Conservation (phyloP, 2,113 vertebrate genomes). For the Xenus cinereus region DNA sequence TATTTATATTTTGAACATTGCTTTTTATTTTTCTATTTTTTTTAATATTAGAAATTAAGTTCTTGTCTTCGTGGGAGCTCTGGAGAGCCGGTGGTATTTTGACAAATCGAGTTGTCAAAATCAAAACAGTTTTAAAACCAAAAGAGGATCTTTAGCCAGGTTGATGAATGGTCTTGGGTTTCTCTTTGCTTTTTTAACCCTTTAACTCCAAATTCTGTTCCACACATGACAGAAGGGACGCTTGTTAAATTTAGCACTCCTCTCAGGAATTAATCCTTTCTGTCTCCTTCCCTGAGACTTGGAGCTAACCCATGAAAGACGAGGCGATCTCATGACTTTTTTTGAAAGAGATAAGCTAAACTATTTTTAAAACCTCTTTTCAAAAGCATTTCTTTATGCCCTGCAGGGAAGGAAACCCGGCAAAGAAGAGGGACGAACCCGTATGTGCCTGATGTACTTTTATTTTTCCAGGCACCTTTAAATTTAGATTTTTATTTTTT, state of each 20-base stretch:
- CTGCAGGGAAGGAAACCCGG: background rate
- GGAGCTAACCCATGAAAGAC: background rate
- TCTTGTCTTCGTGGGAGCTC: background rate
- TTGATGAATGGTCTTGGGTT: background rate
- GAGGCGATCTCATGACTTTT: background rate
- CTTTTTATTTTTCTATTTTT: background rate
- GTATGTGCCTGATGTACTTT: background rate
- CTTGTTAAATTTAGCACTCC: background rate
- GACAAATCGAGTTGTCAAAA: background rate
- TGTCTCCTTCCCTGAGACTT: background rate
- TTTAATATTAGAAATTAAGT: background rate
- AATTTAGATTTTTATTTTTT: background rate
- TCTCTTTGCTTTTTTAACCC: background rate
- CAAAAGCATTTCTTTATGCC: background rate
- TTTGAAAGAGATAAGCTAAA: background rate
- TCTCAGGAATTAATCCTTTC: background rate
- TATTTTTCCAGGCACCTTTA: background rate
- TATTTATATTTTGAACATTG: background rate
- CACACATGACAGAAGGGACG: background rate
- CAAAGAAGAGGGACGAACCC: background rate
- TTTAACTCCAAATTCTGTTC: background rate
- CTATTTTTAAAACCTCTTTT: background rate
- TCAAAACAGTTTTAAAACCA: background rate
- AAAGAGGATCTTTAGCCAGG: background rate
- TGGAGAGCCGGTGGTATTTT: background rate